Conservation (phyloP, 1,140 invertebrate species). For the Zophobas atratus region DNA sequence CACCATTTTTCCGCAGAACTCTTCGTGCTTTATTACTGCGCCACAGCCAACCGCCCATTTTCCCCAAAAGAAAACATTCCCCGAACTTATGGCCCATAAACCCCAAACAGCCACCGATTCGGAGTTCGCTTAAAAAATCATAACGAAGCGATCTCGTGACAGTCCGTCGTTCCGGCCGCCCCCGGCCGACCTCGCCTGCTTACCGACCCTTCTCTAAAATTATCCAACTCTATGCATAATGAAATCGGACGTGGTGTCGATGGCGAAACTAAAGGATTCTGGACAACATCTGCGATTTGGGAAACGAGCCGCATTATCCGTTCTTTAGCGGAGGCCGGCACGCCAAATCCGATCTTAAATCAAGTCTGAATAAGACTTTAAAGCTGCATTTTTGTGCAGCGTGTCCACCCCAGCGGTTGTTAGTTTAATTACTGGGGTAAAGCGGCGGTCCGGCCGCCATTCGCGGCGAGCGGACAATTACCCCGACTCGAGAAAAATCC, state of each 20-base stretch:
- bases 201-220: neutral
- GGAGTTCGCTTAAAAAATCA: neutral
- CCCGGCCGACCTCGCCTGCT: neutral
- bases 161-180: neutral
- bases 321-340: slow-evolving; percentile 49
- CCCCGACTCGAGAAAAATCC: neutral
- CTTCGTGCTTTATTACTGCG: no score
- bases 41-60: no score
- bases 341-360: slow-evolving; percentile 59
- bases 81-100: no score
- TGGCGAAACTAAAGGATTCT: slow-evolving; percentile 49
- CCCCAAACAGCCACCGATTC: no score
- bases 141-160: slow-evolving; percentile 6
- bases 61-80: no score
- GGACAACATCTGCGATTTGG: slow-evolving; percentile 56
- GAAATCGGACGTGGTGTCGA: slow-evolving; percentile 40
- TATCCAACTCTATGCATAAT: neutral
- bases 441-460: slow-evolving; percentile 50
- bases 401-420: slow-evolving; percentile 62
- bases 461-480: slow-evolving; percentile 24
- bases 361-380: slow-evolving; percentile 57
- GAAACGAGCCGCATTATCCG: slow-evolving; percentile 58
- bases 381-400: slow-evolving; percentile 62
- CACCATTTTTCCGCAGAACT: no score
- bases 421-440: slow-evolving; percentile 65